Evolutionary conservation across 2,888 invertebrate species (phyloP).

Genomic region (Polydesmus complanatus): DNA sequence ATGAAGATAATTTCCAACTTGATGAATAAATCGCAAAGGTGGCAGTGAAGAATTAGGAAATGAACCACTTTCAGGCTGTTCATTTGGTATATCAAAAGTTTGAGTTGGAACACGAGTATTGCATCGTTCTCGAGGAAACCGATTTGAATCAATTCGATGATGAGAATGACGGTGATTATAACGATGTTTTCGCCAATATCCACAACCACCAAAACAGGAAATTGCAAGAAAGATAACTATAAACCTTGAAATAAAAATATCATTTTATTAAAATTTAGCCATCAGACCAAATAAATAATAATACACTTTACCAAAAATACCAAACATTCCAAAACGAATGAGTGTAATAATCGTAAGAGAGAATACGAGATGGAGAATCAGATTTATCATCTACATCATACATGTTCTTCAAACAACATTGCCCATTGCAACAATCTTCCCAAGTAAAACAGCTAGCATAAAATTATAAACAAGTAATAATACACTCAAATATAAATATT

Average conservation of each 20-base stretch:
- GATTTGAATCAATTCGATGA: conserved; percentile 1
- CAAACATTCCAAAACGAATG: conserved; percentile 15
- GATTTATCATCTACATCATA: not conserved
- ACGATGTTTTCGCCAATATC: conserved; percentile 17
- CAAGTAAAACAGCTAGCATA: conserved; percentile 14
- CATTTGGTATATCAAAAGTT: not conserved
- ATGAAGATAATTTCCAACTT: conserved; percentile 8
- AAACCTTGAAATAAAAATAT: conserved; percentile 13
- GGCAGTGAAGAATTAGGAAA: not conserved
- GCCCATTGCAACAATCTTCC: conserved; percentile 11
- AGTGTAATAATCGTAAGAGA: conserved; percentile 13
- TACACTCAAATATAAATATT: too few relatives aligned
- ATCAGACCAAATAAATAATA: not conserved
- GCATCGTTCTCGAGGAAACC: conserved; percentile 6
- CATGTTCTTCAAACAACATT: conserved; percentile 10
- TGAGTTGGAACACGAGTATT: conserved; percentile 6
- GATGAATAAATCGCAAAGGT: conserved; percentile 13
- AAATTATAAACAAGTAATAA: too few relatives aligned
- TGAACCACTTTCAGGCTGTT: not conserved
- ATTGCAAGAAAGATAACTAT: conserved; percentile 18
- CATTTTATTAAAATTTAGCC: not conserved
- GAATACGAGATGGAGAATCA: not conserved
- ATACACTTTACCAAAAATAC: conserved; percentile 16
- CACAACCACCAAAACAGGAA: conserved; percentile 19
- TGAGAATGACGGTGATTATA: conserved; percentile 7